Evolutionary conservation across 2,888 invertebrate genomes (phyloP).

Genomic region (Stenchaetothrips biformis): DNA sequence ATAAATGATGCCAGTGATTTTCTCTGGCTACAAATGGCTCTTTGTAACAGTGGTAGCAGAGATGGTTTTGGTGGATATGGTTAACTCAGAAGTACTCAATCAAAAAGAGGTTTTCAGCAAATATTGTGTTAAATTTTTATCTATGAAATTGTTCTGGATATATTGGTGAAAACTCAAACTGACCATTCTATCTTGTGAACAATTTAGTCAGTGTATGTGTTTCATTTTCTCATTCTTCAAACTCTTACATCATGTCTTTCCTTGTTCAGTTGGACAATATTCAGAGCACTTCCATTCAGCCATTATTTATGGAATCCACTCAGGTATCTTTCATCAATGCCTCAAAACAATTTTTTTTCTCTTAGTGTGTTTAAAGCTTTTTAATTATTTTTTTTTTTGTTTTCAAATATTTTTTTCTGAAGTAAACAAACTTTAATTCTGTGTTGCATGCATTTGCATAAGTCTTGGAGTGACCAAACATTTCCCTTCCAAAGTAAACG

Average conservation of each 20-base stretch:
- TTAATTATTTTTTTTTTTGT: neutral
- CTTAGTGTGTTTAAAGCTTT: neutral
- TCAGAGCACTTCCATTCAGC: conserved; percentile 24
- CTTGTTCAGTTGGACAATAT: conserved; percentile 19
- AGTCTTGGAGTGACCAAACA: neutral
- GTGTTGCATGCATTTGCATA: neutral
- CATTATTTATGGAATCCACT: conserved; percentile 19
- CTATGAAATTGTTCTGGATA: neutral
- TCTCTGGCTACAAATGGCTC: too few species aligned
- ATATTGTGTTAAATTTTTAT: neutral
- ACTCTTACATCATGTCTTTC: neutral
- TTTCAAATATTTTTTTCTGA: neutral
- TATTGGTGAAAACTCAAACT: neutral
- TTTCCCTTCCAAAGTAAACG: too few species aligned
- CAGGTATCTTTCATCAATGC: conserved; percentile 1
- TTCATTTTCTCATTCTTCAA: neutral
- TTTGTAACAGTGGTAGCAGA: conserved; percentile 50
- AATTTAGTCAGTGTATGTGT: neutral
- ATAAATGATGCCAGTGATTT: too few species aligned
- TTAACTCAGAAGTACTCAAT: neutral
- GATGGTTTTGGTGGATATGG: neutral
- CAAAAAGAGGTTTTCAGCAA: neutral
- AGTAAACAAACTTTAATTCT: neutral
- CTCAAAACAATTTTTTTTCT: neutral
- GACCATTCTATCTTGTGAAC: neutral